Conservation (phyloP, 2,113 vertebrate species). For the Brachyhypopomus gauderio region DNA sequence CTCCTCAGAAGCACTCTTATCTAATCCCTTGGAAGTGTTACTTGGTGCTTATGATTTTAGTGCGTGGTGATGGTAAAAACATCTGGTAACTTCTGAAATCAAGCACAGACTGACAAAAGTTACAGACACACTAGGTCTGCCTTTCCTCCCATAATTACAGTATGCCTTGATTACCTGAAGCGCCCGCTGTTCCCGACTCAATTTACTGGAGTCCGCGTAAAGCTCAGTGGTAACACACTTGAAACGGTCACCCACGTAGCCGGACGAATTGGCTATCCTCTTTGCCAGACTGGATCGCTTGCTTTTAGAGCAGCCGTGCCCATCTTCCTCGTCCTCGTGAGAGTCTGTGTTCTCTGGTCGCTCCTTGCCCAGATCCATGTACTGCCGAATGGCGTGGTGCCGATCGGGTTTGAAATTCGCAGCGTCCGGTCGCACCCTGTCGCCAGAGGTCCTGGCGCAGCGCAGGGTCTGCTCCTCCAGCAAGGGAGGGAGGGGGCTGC, state of each 20-base stretch:
- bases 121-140: not conserved
- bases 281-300: constrained; percentile 86
- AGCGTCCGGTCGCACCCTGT: constrained; percentile 51
- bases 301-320: constrained; percentile 75
- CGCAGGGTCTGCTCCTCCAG: constrained; percentile 69
- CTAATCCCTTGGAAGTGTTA: not conserved
- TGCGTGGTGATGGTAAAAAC: not conserved
- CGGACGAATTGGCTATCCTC: constrained; percentile 95
- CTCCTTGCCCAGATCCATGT: constrained; percentile 58
- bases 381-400: constrained; percentile 48
- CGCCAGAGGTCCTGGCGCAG: constrained; percentile 69
- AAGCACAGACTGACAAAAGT: not conserved
- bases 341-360: constrained; percentile 67
- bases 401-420: constrained; percentile 46
- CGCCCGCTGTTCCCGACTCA: constrained; percentile 96
- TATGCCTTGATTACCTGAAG: constrained; percentile 87
- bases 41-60: constrained; percentile 15
- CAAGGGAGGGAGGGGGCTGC: constrained; percentile 63
- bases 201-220: constrained; percentile 96
- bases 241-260: constrained; percentile 98
- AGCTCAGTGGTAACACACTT: constrained; percentile 98
- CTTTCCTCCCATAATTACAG: not conserved
- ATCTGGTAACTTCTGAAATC: not conserved
- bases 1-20: not conserved
- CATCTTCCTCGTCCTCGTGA: constrained; percentile 72